Evolutionary conservation across 2,797 vertebrate species (phyloP).

Genomic region (Chelmon rostratus): DNA sequence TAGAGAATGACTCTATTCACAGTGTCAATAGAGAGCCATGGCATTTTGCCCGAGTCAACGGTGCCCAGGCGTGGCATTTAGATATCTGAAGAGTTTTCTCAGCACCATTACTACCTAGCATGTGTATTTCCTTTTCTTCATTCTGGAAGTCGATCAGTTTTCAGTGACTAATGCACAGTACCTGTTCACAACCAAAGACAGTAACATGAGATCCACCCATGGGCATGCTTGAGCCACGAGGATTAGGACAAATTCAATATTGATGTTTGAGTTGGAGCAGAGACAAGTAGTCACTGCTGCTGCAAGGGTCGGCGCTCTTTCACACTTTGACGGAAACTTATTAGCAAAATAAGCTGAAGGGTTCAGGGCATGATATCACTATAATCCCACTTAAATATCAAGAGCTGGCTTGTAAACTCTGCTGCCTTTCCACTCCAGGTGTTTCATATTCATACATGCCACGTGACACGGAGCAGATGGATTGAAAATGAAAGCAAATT

Average conservation of each 20-base stretch:
- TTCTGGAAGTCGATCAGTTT: conserved; percentile 48
- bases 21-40: conserved; percentile 50
- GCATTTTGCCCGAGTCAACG: conserved; percentile 63
- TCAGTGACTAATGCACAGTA: conserved; percentile 36
- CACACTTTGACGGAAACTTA: conserved; percentile 37
- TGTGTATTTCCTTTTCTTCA: conserved; percentile 30
- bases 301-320: conserved; percentile 37
- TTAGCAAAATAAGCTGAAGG: conserved; percentile 33
- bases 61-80: conserved; percentile 58
- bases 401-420: conserved; percentile 15
- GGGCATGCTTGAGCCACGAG: conserved; percentile 25
- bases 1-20: conserved; percentile 34
- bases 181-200: conserved; percentile 30
- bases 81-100: conserved; percentile 32
- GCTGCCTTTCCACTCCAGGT: conserved; percentile 13
- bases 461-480: conserved; percentile 19
- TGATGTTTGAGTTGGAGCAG: conserved; percentile 50
- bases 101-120: conserved; percentile 34
- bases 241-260: conserved; percentile 56
- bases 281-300: conserved; percentile 22
- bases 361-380: conserved; percentile 28
- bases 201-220: conserved; percentile 43
- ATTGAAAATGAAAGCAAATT: conserved; percentile 20
- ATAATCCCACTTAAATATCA: conserved; percentile 57
- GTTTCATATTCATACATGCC: conserved; percentile 2